phyloP scores from a whole-genome alignment of 2,888 invertebrate species.

The Slavum lentiscoides region DNA sequence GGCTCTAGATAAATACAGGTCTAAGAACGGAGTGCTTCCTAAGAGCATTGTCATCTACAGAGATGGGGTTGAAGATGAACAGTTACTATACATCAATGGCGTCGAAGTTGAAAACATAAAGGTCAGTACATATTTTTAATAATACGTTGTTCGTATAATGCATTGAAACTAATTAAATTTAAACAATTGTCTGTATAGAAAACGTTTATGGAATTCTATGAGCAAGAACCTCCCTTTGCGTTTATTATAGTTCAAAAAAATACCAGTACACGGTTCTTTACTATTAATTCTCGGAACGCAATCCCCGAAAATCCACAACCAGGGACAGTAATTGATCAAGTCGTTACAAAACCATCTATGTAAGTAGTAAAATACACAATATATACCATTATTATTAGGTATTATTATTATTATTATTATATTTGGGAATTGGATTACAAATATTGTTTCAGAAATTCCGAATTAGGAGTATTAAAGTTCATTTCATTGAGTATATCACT shows the following conservation, averaged over 20 bases:
- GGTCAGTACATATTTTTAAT: constrained; percentile 55
- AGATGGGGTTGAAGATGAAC: constrained; percentile 94
- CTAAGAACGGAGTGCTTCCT: constrained; percentile 65
- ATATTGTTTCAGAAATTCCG: too few species aligned
- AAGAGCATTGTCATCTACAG: constrained; percentile 79
- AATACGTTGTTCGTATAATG: not conserved
- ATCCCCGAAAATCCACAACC: constrained; percentile 70
- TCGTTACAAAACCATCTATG: constrained; percentile 73
- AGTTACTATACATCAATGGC: constrained; percentile 74
- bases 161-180: not conserved
- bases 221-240: constrained; percentile 61
- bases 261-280: constrained; percentile 78
- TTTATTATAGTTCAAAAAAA: constrained; percentile 88
- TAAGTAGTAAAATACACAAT: constrained; percentile 21
- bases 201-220: not conserved
- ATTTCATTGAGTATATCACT: too few species aligned
- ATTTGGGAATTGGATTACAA: too few species aligned
- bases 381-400: not conserved
- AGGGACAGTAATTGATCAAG: constrained; percentile 85
- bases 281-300: constrained; percentile 25
- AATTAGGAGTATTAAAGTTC: too few species aligned
- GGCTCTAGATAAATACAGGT: constrained; percentile 64
- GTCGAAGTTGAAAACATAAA: constrained; percentile 71
- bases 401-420: too few species aligned
- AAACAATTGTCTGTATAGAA: not conserved